These are phyloP conservation scores for Phrynocephalus guinanensis DNA, from an alignment of 2,797 vertebrate species.

Conservation along the genomic window DNA sequence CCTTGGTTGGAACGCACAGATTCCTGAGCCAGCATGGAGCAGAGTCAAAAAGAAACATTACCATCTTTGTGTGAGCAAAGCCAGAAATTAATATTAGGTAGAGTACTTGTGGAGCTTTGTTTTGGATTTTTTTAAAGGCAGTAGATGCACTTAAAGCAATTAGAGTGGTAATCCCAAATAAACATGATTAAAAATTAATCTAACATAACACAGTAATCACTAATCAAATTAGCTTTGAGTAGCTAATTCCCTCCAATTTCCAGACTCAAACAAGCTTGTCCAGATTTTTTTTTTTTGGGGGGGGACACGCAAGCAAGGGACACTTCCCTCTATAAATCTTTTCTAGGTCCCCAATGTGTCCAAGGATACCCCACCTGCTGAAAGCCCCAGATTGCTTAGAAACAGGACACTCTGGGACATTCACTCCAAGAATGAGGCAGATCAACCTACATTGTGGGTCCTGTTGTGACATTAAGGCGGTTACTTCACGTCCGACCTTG, in stretches of 20 bases:
- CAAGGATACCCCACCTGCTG: background rate
- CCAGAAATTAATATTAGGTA: background rate
- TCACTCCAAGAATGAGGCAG: background rate
- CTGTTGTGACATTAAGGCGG: no score
- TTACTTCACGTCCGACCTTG: no score
- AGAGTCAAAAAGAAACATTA: background rate
- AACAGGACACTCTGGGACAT: background rate
- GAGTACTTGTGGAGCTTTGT: background rate
- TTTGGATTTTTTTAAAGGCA: background rate
- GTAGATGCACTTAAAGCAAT: background rate
- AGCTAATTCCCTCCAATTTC: background rate
- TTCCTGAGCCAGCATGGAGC: background rate
- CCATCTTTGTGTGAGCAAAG: background rate
- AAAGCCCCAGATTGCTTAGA: fast-evolving
- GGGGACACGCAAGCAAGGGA: background rate
- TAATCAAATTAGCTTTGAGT: background rate
- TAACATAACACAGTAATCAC: background rate
- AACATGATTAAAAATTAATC: background rate
- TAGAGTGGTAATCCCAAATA: background rate
- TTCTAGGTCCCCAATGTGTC: background rate
- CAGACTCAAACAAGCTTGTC: no score
- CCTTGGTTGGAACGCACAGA: background rate
- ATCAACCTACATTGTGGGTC: background rate
- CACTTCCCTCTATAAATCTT: background rate
- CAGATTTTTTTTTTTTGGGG: no score